Base-by-base conservation (phyloP, 2,113 vertebrate genomes). In the Eulemur rufifrons region DNA sequence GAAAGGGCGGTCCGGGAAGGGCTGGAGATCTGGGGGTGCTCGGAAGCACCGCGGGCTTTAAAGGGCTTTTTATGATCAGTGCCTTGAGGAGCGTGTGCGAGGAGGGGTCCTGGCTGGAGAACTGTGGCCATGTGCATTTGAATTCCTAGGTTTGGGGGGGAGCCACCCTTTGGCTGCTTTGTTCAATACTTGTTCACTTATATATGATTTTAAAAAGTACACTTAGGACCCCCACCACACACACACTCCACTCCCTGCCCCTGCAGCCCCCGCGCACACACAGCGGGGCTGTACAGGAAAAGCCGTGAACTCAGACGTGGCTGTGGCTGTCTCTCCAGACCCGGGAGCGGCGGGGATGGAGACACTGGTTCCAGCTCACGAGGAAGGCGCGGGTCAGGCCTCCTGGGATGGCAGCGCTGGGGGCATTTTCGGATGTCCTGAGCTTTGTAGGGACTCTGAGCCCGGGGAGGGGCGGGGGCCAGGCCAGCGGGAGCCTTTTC, bases 101-200 rank as follows among this genome's bases (percentile, higher is more conserved):
- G 73, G 12, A 23, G 85, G 45, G 5, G 64, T 29, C 71, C 77
- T 9, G 74, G 56, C 74, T 87, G 74, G 89, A 50, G 39, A 69
- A 88, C n/a, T 81, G 61, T 34, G 64, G 50, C 81, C 74, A 69
- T 71, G 93, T 94, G 97, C 78, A 50, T 95, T 94, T 95, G 78
- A 83, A 96, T 97, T 86, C 73, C 45, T 59, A 93, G 80, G 39
- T 90, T 91, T 94, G 93, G 64, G 86, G 68, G 50, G 71, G 29
- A 64, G 64, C 34, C 56, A 56, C 52, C 37, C 63, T 92, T 69
- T 6, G 78, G 61, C 82, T 56, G 77, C 81, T 91, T 88, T 86
- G 89, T 77, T 91, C 76, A 32, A 5, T 76, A 80, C 50, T 86
- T 82, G 52, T 1, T 90, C 68, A 50, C 27, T 77, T 85, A 32